Conservation (phyloP, 2,113 vertebrate genomes). For the Grammomys surdaster region DNA sequence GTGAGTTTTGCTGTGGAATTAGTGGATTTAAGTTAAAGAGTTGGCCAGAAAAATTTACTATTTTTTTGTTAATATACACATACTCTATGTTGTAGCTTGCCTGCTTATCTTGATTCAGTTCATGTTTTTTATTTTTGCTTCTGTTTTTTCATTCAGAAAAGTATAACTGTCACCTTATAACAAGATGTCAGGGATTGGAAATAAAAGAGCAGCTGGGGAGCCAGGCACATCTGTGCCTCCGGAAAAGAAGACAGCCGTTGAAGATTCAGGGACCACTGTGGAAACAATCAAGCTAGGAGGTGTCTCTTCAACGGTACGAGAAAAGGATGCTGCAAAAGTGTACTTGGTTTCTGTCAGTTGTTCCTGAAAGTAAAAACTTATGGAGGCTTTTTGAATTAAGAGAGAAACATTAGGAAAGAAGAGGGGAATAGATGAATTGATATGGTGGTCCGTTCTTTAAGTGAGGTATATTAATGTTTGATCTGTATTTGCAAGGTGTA, state of each 20-base stretch:
- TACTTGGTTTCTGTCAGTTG: conserved; percentile 1
- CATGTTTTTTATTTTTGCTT: not conserved
- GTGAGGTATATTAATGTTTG: conserved; percentile 11
- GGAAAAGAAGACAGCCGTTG: conserved; percentile 92
- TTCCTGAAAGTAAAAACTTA: not conserved
- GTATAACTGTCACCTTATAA: not conserved
- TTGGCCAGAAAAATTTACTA: not conserved
- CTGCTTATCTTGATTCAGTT: not conserved
- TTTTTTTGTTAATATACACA: rapidly evolving
- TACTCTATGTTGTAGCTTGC: not conserved
- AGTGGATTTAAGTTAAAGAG: not conserved
- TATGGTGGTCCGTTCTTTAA: not conserved
- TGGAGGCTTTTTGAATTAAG: not conserved
- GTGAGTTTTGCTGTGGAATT: not conserved
- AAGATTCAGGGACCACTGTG: conserved; percentile 95
- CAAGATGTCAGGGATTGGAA: conserved; percentile 93
- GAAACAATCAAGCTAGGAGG: conserved; percentile 98
- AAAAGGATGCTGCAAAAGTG: not conserved
- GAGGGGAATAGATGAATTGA: not conserved
- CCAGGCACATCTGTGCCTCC: conserved; percentile 90
- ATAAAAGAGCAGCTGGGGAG: conserved; percentile 91
- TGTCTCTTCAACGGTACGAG: conserved; percentile 93
- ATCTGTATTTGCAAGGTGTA: conserved; percentile 45
- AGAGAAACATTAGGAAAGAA: conserved; percentile 11
- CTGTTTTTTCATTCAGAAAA: not conserved